These are phyloP conservation scores for Onychostoma macrolepis DNA, from an alignment of 2,113 vertebrate genomes.

Conservation along the genomic window DNA sequence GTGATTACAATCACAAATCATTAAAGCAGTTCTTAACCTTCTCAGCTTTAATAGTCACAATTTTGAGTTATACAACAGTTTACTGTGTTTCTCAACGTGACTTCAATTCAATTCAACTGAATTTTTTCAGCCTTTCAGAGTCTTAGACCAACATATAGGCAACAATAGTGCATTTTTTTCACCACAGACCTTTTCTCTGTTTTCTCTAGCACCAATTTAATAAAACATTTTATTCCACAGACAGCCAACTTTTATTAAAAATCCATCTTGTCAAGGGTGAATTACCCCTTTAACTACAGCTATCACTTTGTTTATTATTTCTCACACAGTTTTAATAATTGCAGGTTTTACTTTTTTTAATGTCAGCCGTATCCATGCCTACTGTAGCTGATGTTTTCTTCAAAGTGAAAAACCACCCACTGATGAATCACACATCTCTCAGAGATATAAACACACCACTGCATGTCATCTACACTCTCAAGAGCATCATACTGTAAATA, in stretches of 20 bases:
- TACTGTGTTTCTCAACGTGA: no score
- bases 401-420: slow-evolving; percentile 64
- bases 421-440: slow-evolving; percentile 67
- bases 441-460: slow-evolving; percentile 13
- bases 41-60: background rate
- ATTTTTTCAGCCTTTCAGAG: no score
- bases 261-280: background rate
- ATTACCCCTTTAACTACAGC: background rate
- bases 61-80: background rate
- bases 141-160: no score
- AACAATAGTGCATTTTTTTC: background rate
- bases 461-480: slow-evolving; percentile 7
- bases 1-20: slow-evolving; percentile 52
- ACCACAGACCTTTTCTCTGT: background rate
- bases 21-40: background rate
- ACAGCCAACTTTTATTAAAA: no score
- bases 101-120: no score
- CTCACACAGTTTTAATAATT: background rate
- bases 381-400: background rate
- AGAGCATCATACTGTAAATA: slow-evolving; percentile 18
- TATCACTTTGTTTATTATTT: background rate
- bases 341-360: background rate
- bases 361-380: background rate
- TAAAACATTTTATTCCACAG: no score
- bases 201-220: background rate